A percentile compares a stretch with the other conserved stretches of the same genome.
These are phyloP conservation scores for Oryctes rhinoceros DNA, from an alignment of 1,140 invertebrate genomes.

Conservation along the genomic window DNA sequence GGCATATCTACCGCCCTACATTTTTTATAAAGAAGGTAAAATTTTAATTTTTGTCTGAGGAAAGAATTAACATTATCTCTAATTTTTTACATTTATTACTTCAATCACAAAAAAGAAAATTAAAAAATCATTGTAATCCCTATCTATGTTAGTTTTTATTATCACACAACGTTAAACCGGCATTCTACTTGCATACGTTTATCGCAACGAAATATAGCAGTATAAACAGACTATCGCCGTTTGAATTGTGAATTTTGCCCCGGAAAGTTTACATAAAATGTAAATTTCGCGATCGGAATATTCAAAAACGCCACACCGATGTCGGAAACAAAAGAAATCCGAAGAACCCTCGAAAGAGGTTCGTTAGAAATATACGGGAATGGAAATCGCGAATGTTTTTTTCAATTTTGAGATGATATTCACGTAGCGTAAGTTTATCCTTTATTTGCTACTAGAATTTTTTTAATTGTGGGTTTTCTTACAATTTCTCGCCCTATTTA, in stretches of 20 bases:
- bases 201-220: not conserved
- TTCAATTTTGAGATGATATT: too few relatives aligned
- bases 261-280: constrained; percentile 19
- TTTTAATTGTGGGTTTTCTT: too few relatives aligned
- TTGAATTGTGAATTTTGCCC: not conserved
- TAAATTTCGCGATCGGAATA: not conserved
- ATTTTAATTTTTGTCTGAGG: too few relatives aligned
- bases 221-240: constrained; percentile 22
- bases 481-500: too few relatives aligned
- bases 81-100: too few relatives aligned
- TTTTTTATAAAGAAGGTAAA: too few relatives aligned
- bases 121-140: not conserved
- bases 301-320: not conserved
- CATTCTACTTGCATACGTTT: not conserved
- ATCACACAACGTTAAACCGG: not conserved
- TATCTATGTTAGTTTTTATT: not conserved
- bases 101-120: too few relatives aligned
- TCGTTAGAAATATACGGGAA: constrained; percentile 11
- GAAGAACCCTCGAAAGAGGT: constrained; percentile 7
- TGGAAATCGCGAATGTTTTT: not conserved
- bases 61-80: too few relatives aligned
- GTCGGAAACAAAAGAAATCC: not conserved
- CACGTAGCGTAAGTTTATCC: too few relatives aligned
- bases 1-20: too few relatives aligned
- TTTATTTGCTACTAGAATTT: too few relatives aligned